Evolutionary conservation across 2,797 vertebrate genomes (phyloP), one percentile per base, ranked within the genome.

Genomic region (Myripristis jacobus): DNA sequence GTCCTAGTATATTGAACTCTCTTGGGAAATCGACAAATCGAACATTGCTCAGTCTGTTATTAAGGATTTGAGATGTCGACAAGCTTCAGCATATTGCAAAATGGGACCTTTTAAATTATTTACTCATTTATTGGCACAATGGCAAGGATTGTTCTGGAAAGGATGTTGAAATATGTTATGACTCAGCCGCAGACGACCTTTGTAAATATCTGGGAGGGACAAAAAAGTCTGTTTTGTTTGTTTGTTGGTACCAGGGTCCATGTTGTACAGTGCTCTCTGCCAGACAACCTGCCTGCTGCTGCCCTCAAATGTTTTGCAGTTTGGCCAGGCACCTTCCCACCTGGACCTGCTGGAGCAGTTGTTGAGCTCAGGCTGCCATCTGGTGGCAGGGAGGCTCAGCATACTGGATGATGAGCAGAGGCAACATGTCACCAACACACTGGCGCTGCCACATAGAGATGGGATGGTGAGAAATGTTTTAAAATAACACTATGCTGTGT

Each of bases 211-310:
- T 43, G 60, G 58, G 44, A 58, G 47, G 54, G 72, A 82, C 80
- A 63, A 75, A 77, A 77, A 55, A 36, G 50, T 22, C 71, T 77
- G 66, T 85, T 83, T 86, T 87, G 77, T 79, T 89, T 90, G 80
- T 89, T 87, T 87, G 71, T 75, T 88, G 62, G 79, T 78, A 72
- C 62, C 79, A 81, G 86, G 70, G 75, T 73, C 66, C 70, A 65
- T 67, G 12, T 27, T 76, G 66, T 66, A 63, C 56, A 77, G 64
- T 66, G 71, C 75, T 72, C 72, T 73, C 58, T 92, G 91, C 83
- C 93, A 93, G 68, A 92, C 85, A 76, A 94, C 88, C 63, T 94
- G 92, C 85, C 84, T 95, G 34, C 9, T 94, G 29, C 44, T 95
- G 56, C 89, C 92, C 1, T 70, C 80, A 25, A 67, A 87, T n/a